Evolutionary conservation across 1,140 invertebrate species (phyloP), one percentile per base, ranked within the genome.

Genomic region (Drosophila tristis): DNA sequence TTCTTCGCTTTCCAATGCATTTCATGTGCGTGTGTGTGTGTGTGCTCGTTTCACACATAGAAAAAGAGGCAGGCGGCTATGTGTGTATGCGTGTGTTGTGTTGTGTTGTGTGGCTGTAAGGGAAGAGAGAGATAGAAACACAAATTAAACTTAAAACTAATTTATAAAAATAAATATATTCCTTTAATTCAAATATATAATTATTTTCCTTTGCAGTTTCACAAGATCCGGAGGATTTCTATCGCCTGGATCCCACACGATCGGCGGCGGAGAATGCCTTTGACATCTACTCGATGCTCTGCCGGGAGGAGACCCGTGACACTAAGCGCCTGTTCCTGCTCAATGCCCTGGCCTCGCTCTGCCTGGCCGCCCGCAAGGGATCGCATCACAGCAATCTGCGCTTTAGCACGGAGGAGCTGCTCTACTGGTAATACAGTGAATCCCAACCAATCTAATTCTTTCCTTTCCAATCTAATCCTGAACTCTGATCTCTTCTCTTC

Each of bases 341-440:
- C 39, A 92, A 92, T 54, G 90, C 74, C 11, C 49, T 92, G 72
- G 91, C 90, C 47, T 90, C 91, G 26, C 73, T 92, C 16, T 92
- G 90, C 47, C 39, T 66, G 84, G 91, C 68, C 92, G 93, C 84
- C 91, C 92, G 87, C 7, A 74, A 55, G 20, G 78, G 76, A 4
- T 76, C 90, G 2, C 84, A 75, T 15, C 54, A 89, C 49, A 90
- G 67, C 55, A 93, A 94, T 77, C 93, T 96, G 90, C 95, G 96
- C 31, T 96, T 96, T 87, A 94, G 94, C 65, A 93, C 94, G 44
- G 95, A 96, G 92, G 96, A 98, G 89, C 94, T 98, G 74, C 94
- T 97, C 79, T 95, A 95, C 89, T 98, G 97, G 97, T 98, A 93
- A 94, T 5, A 39, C 35, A 39, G 11, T 39, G 4, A 25, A 20